phyloP scores from a whole-genome alignment of 2,888 invertebrate genomes.

The Noctua janthe region DNA sequence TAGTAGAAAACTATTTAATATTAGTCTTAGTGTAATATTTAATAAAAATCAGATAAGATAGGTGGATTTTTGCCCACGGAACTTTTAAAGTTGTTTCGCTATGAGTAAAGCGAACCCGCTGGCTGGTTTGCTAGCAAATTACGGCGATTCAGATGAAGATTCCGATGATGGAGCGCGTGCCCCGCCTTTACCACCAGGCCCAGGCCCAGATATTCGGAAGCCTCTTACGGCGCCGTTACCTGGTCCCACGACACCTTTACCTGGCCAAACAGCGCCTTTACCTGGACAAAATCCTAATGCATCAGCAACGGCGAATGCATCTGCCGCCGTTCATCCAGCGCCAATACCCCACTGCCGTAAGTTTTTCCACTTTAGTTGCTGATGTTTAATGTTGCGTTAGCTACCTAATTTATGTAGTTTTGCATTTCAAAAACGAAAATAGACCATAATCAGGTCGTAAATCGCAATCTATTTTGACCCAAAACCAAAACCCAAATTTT shows the following conservation, averaged over 20 bases:
- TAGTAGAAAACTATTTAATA: background rate
- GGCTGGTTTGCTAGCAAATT: conserved; percentile 82
- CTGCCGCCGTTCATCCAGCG: conserved; percentile 81
- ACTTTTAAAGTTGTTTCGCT: conserved; percentile 32
- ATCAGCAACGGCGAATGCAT: conserved; percentile 36
- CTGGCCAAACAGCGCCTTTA: conserved; percentile 33
- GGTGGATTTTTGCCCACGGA: background rate
- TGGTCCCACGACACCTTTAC: conserved; percentile 35
- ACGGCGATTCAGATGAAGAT: conserved; percentile 86
- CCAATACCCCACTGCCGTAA: conserved; percentile 87
- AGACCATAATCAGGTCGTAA: background rate
- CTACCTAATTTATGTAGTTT: background rate
- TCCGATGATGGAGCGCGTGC: conserved; percentile 74
- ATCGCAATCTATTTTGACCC: background rate
- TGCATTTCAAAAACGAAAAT: background rate
- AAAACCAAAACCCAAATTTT: too few relatives aligned
- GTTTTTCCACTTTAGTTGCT: conserved; percentile 59
- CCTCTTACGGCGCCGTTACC: conserved; percentile 37
- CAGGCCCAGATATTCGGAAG: conserved; percentile 19
- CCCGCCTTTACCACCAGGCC: conserved; percentile 31
- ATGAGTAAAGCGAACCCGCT: conserved; percentile 87
- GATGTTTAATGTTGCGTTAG: background rate
- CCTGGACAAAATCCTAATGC: conserved; percentile 44
- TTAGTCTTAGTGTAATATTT: background rate
- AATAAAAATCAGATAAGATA: background rate